phyloP scores from a whole-genome alignment of 2,797 vertebrate genomes.

The Falco naumanni region DNA sequence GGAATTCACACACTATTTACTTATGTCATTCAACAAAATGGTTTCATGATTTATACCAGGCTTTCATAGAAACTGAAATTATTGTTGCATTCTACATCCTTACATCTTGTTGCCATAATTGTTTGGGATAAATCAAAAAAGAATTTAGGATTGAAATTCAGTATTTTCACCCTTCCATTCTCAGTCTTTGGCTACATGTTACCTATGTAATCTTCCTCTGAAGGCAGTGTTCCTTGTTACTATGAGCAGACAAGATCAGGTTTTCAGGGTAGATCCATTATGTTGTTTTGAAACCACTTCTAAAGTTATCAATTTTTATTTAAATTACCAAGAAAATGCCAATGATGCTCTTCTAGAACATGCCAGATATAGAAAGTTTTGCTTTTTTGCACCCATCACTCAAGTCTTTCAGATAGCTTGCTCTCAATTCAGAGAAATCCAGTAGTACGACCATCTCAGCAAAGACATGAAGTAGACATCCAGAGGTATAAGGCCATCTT shows the following conservation, averaged over 20 bases:
- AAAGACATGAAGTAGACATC: neutral
- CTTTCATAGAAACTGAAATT: neutral
- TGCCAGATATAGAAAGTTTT: neutral
- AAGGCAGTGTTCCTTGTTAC: neutral
- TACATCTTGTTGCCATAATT: neutral
- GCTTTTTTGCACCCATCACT: neutral
- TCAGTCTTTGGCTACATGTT: neutral
- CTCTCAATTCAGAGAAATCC: neutral
- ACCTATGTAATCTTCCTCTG: neutral
- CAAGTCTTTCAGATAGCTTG: neutral
- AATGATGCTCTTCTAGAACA: neutral
- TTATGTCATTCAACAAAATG: neutral
- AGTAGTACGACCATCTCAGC: neutral
- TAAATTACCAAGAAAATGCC: neutral
- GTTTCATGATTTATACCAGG: neutral
- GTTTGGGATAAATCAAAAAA: neutral
- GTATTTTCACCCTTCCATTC: neutral
- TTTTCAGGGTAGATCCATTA: neutral
- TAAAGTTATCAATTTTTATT: neutral
- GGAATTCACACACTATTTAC: neutral
- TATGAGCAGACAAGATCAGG: neutral
- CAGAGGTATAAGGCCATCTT: neutral
- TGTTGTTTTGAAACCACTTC: neutral
- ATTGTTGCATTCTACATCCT: neutral
- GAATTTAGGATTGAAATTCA: neutral